These are phyloP conservation scores for Monoplex corrugatus DNA, from an alignment of 2,888 invertebrate species.

Conservation along the genomic window DNA sequence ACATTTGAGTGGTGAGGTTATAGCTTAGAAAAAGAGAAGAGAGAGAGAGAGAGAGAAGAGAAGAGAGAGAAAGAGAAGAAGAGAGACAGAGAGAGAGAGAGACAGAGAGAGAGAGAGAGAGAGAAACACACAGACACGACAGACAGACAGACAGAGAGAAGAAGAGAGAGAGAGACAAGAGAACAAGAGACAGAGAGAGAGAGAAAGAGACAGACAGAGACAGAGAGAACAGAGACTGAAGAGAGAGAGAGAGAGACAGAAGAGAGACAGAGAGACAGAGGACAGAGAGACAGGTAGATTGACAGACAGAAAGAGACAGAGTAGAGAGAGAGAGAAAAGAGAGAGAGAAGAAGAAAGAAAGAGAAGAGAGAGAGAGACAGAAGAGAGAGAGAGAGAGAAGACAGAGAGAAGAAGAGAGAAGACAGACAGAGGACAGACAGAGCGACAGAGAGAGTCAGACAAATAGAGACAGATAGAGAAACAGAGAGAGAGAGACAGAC, in stretches of 20 bases:
- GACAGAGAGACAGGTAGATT: neutral
- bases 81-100: neutral
- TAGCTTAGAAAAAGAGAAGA: neutral
- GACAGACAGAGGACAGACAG: neutral
- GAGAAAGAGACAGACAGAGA: neutral
- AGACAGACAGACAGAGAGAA: neutral
- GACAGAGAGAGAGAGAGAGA: neutral
- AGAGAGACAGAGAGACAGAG: neutral
- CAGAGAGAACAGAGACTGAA: neutral
- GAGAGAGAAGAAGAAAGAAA: conserved; percentile 6
- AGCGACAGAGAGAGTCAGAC: neutral
- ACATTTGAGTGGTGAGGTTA: neutral
- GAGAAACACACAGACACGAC: neutral
- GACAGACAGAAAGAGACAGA: neutral
- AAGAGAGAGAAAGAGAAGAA: neutral
- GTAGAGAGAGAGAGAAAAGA: neutral
- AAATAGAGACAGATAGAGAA: conserved; percentile 4
- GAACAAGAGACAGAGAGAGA: neutral
- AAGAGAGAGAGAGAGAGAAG: neutral
- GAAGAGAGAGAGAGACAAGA: neutral
- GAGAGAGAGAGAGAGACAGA: neutral
- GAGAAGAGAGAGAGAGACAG: neutral
- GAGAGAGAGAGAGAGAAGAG: neutral
- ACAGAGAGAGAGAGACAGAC: neutral
- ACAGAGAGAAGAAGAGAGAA: neutral